phyloP scores from a whole-genome alignment of 2,797 vertebrate genomes.

The Chelmon rostratus region DNA sequence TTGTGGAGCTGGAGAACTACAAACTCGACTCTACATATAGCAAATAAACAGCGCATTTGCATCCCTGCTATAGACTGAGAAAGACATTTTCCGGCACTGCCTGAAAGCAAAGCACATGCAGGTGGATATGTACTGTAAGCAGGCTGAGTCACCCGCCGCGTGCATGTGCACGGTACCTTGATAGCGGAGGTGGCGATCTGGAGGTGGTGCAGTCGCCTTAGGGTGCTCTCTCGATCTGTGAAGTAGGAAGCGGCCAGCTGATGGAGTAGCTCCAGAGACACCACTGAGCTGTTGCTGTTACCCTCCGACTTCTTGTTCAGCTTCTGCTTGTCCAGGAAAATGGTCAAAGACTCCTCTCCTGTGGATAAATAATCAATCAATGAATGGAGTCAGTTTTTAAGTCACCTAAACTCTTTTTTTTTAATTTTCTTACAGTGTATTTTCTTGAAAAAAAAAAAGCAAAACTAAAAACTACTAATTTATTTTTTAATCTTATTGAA shows the following conservation, averaged over 20 bases:
- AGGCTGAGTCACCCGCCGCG: not conserved
- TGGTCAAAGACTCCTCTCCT: constrained; percentile 98
- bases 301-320: constrained; percentile 92
- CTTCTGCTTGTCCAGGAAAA: constrained; percentile 98
- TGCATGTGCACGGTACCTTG: constrained; percentile 78
- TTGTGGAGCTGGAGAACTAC: constrained; percentile 33
- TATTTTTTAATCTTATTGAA: not conserved
- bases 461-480: not conserved
- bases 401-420: not conserved
- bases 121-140: not conserved
- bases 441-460: not conserved
- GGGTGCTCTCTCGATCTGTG: constrained; percentile 96
- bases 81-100: not conserved
- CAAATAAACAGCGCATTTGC: constrained; percentile 28
- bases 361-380: constrained; percentile 36
- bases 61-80: not conserved
- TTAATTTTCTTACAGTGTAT: not conserved
- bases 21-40: constrained; percentile 23
- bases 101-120: not conserved
- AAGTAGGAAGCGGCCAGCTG: constrained; percentile 99
- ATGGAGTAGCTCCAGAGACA: constrained; percentile 96
- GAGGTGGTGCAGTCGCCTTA: constrained; percentile 94
- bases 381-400: not conserved
- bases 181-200: constrained; percentile 89
- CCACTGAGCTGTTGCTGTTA: constrained; percentile 90